Conservation (phyloP, 2,113 vertebrate genomes). For the Poeciliopsis retropinna region DNA sequence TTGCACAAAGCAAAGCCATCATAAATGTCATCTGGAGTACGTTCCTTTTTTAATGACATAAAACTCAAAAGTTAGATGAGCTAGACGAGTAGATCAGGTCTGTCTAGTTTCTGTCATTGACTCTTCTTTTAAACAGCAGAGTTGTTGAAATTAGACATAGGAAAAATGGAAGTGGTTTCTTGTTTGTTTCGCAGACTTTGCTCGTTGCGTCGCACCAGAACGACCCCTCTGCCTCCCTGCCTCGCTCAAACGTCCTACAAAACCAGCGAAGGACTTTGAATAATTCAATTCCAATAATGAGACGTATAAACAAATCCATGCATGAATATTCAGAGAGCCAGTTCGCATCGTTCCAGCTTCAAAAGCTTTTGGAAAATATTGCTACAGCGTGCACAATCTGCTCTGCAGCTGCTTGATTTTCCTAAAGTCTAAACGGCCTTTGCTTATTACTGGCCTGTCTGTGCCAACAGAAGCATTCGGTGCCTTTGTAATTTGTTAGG, state of each 20-base stretch:
- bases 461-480: conserved; percentile 11
- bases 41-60: neutral
- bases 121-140: neutral
- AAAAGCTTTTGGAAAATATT: conserved; percentile 77
- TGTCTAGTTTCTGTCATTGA: neutral
- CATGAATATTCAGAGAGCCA: conserved; percentile 79
- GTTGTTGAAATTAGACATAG: neutral
- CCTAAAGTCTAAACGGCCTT: conserved; percentile 48
- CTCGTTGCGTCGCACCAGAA: neutral
- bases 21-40: neutral
- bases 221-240: conserved; percentile 51
- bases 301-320: conserved; percentile 74
- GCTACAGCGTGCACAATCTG: conserved; percentile 71
- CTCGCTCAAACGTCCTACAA: conserved; percentile 64
- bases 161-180: neutral
- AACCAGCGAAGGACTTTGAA: conserved; percentile 68
- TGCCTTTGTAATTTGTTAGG: neutral
- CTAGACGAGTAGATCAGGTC: neutral
- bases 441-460: conserved; percentile 41
- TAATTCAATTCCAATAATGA: conserved; percentile 69
- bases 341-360: conserved; percentile 71
- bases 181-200: too few species aligned
- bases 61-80: neutral
- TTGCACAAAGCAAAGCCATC: neutral
- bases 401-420: conserved; percentile 74